Evolutionary conservation across 2,113 vertebrate genomes (phyloP), one percentile per base, ranked within the genome.

Genomic region (Aleadryas rufinucha): DNA sequence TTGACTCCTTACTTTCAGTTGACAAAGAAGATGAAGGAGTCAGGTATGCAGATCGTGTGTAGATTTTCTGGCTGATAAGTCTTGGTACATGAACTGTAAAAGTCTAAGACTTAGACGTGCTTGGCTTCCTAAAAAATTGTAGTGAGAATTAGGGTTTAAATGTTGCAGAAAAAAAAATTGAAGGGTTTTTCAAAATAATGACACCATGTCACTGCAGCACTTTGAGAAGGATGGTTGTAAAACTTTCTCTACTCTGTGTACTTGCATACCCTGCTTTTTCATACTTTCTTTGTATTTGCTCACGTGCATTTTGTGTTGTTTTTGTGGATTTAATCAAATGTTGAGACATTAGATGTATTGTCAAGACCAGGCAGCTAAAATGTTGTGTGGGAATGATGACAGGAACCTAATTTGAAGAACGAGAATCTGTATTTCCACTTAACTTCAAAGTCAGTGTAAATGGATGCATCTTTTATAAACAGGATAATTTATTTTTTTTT

Each of bases 381-480:
- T 75, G 24, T 65, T 52, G 26, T 61, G 41, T 95, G 89, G 57
- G 49, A 95, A 59, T 72, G 54, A 79, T 91, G 63, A 78, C 63
- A 57, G 80, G 35, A 92, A 64, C 47, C 63, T 66, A 84, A 60
- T 93, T 71, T 89, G 92, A 82, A 91, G 81, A 94, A 90, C 9
- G 50, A 95, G 66, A 66, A 71, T 95, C 81, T 95, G 57, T 91
- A 88, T 93, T 89, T 91, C 69, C 6, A 4, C 65, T 77, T 75
- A 81, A 85, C 87, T 76, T 94, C 70, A 61, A 84, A 97, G 88
- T 91, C 89, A 93, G 64, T 88, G 42, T 72, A 39, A 90, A 96
- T 66, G 17, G 72, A 68, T 60, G 47, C 3, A 10, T 60, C 8
- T 80, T 90, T 84, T 59, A 56, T 60, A 53, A 69, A 22, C 35